Conservation (phyloP, 2,797 vertebrate genomes). For the Hyperoplus lanceolatus region DNA sequence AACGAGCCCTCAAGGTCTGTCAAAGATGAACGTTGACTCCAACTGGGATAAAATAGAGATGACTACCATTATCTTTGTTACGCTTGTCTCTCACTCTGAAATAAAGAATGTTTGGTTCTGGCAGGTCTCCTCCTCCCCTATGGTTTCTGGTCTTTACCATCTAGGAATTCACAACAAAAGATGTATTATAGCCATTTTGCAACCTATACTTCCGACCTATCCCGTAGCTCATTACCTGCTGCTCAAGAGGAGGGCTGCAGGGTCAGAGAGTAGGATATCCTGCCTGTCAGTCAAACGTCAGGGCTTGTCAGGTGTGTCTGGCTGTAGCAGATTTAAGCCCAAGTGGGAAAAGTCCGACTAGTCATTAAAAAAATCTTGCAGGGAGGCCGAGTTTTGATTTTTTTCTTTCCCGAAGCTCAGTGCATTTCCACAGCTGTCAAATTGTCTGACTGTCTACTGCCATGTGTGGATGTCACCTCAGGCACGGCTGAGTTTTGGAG, state of each 20-base stretch:
- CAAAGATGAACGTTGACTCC: conserved; percentile 31
- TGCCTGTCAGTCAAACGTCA: conserved; percentile 83
- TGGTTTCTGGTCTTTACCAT: conserved; percentile 58
- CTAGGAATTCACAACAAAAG: conserved; percentile 62
- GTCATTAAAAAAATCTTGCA: conserved; percentile 81
- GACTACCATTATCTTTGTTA: conserved; percentile 48
- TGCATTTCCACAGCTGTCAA: conserved; percentile 79
- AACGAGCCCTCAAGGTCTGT: conserved; percentile 29
- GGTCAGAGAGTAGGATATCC: conserved; percentile 82
- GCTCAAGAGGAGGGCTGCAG: conserved; percentile 67
- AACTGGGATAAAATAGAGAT: conserved; percentile 50
- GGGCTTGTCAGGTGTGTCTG: conserved; percentile 71
- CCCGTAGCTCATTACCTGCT: conserved; percentile 66
- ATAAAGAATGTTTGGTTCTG: neutral
- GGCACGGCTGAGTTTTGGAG: conserved; percentile 56
- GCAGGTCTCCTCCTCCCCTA: conserved; percentile 1
- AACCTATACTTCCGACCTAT: conserved; percentile 61
- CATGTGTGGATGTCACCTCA: conserved; percentile 70
- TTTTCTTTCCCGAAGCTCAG: conserved; percentile 67
- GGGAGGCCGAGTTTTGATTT: conserved; percentile 69
- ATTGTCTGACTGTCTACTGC: conserved; percentile 63
- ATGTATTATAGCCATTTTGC: conserved; percentile 58
- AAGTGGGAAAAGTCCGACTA: conserved; percentile 59
- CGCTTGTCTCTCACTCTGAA: conserved; percentile 7
- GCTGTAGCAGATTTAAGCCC: conserved; percentile 55